These are phyloP conservation scores for Suillia variegata DNA, from an alignment of 2,888 invertebrate genomes.

Conservation along the genomic window DNA sequence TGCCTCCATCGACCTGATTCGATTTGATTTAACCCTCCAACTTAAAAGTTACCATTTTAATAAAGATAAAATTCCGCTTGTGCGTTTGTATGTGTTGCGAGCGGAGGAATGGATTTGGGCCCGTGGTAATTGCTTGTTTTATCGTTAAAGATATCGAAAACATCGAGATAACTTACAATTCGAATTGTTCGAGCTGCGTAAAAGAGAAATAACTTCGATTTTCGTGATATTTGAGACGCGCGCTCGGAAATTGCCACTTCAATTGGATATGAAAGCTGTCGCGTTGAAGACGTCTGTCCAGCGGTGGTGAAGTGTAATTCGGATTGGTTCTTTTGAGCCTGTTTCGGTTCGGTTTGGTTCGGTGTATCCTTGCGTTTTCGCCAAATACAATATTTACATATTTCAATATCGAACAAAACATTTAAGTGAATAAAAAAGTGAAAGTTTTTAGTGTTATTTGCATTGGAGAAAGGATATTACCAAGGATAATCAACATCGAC, in stretches of 20 bases:
- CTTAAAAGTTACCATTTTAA: no score
- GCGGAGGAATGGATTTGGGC: not conserved
- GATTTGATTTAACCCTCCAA: no score
- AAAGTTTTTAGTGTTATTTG: no score
- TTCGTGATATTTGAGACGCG: conserved; percentile 32
- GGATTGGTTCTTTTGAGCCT: no score
- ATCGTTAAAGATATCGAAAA: conserved; percentile 38
- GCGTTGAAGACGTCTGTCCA: conserved; percentile 33
- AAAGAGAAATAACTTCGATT: not conserved
- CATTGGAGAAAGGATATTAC: no score
- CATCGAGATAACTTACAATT: conserved; percentile 26
- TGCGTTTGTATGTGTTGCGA: not conserved
- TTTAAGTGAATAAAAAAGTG: no score
- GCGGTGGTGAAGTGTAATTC: not conserved
- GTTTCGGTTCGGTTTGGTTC: no score
- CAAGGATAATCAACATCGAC: no score
- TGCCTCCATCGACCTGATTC: no score
- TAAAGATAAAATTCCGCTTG: not conserved
- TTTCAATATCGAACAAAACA: no score
- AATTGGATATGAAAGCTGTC: conserved; percentile 33
- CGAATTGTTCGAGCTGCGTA: not conserved
- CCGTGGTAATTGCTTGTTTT: conserved; percentile 22
- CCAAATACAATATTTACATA: no score
- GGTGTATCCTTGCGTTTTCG: no score
- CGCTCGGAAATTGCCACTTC: conserved; percentile 21